Evolutionary conservation across 1,140 invertebrate species (phyloP).

Genomic region (Ceratitis capitata): DNA sequence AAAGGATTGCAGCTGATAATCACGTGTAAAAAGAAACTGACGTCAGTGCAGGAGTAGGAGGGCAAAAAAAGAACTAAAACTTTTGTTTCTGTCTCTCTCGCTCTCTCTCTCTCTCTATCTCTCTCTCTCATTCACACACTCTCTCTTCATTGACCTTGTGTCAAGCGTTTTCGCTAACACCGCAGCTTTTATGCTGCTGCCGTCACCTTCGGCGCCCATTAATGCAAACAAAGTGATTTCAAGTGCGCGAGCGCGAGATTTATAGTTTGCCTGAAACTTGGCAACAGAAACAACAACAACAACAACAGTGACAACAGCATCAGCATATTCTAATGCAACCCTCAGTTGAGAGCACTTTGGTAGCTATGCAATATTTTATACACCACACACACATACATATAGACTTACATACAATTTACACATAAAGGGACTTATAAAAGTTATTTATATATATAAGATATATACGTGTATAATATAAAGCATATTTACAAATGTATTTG

Average conservation of each 20-base stretch:
- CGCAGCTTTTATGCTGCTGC: not conserved
- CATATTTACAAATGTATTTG: too few species aligned
- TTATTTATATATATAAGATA: too few species aligned
- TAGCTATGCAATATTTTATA: conserved; percentile 1
- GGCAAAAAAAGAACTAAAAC: too few species aligned
- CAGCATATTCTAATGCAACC: conserved; percentile 19
- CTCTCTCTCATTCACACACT: too few species aligned
- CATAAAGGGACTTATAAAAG: too few species aligned
- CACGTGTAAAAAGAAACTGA: not conserved
- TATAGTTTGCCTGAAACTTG: conserved; percentile 13
- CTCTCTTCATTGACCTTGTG: conserved; percentile 4
- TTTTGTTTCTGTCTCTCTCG: too few species aligned
- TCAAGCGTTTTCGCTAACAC: not conserved
- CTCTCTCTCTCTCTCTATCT: too few species aligned
- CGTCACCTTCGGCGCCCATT: not conserved
- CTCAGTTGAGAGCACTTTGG: conserved; percentile 1
- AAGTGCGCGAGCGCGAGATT: conserved; percentile 32
- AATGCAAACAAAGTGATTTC: conserved; percentile 17
- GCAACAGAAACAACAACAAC: conserved; percentile 14
- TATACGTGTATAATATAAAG: too few species aligned
- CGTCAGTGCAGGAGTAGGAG: too few species aligned
- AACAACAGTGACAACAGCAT: too few species aligned
- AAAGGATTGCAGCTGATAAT: not conserved
- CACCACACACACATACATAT: not conserved
- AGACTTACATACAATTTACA: not conserved